Evolutionary conservation across 1,140 invertebrate genomes (phyloP).

Genomic region (Drosophila seguyi): DNA sequence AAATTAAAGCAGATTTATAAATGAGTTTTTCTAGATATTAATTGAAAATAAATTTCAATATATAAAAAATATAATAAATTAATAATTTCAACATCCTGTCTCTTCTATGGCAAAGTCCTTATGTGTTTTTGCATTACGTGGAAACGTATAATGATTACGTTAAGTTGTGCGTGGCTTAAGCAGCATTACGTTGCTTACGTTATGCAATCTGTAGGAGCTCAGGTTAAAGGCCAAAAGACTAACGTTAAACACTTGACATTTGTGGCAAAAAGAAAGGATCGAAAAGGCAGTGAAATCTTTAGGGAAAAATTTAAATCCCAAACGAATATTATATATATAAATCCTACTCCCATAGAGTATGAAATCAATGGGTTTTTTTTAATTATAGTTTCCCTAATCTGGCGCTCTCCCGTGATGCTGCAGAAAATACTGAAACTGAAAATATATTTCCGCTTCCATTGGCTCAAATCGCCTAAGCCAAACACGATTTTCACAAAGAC

Average conservation of each 20-base stretch:
- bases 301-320: neutral
- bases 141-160: conserved; percentile 37
- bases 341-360: neutral
- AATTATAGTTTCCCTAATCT: neutral
- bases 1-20: too few relatives aligned
- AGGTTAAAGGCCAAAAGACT: conserved; percentile 14
- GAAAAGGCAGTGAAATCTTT: neutral
- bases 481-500: conserved; percentile 29
- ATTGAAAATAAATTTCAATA: too few relatives aligned
- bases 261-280: neutral
- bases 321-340: neutral
- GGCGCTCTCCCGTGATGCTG: neutral
- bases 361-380: too few relatives aligned
- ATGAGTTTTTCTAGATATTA: too few relatives aligned
- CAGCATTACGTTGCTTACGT: conserved; percentile 10
- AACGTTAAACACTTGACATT: conserved; percentile 19
- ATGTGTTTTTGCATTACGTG: conserved; percentile 9
- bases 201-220: conserved; percentile 27
- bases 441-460: conserved; percentile 7
- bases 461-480: conserved; percentile 32
- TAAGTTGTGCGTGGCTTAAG: conserved; percentile 31
- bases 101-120: conserved; percentile 12
- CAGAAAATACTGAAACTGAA: conserved; percentile 3
- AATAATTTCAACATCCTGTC: neutral
- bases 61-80: too few relatives aligned